Base-by-base conservation (phyloP, 2,797 vertebrate species). In the Dromococcyx pavoninus region DNA sequence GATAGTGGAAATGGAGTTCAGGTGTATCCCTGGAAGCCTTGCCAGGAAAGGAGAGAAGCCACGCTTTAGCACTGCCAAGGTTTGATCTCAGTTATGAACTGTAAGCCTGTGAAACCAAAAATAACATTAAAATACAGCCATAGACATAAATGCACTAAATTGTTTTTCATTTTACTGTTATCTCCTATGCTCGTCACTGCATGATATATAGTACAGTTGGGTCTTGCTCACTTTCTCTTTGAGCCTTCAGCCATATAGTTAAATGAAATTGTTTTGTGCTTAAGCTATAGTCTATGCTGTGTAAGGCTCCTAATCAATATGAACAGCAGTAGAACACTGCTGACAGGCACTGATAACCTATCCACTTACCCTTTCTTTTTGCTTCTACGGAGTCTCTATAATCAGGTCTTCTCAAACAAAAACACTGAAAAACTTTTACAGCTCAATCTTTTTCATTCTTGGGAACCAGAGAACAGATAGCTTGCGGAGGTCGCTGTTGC, bases 221-320 rank as follows among this genome's bases (percentile, higher is more conserved):
- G 14, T 70, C 58, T 80, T 41, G 50, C 13, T 86, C 54, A 88
- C 72, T 74, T 92, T 70, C 51, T 83, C 24, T 39, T 89, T 75
- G 56, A 75, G 12, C 11, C 32, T 83, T 89, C 27, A 80, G 51
- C 86, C 11, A 72, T 10, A 30, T 41, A 28, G 35, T n/a, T 90
- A 54, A 93, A 91, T 25, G 37, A 75, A 91, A 48, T 13, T 11
- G 13, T 50, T 84, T 23, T 61, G 70, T 74, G 13, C 27, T 54
- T 58, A 74, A 91, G 54, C 51, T 74, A 65, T 18, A 67, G 37
- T 8, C 53, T 82, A 12, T 17, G 28, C 19, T 81, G 32, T 14
- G 9, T 24, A 4, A 23, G 28, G 10, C 57, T 86, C 22, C 27
- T 60, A 54, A 87, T 44, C 60, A 91, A 61, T 17, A 19, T 4